A percentile compares a stretch with the other conserved stretches of the same genome.
These are phyloP conservation scores for Sinocyclocheilus maitianheensis DNA, from an alignment of 2,113 vertebrate species.

Conservation along the genomic window DNA sequence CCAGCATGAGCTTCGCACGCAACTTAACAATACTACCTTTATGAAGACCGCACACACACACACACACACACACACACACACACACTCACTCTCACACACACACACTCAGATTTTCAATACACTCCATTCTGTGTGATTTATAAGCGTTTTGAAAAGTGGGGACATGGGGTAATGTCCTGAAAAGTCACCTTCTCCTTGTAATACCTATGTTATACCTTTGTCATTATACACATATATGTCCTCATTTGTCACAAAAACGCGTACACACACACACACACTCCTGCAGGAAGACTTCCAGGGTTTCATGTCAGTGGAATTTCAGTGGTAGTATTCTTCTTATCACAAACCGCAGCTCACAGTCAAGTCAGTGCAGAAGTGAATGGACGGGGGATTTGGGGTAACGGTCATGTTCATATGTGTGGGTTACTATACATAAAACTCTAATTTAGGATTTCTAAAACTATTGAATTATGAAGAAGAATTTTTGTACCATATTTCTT, in stretches of 20 bases:
- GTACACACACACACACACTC: conserved; percentile 47
- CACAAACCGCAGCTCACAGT: conserved; percentile 41
- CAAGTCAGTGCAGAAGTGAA: background rate
- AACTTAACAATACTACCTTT: conserved; percentile 92
- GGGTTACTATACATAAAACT: background rate
- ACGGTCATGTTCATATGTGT: background rate
- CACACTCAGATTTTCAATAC: conserved; percentile 40
- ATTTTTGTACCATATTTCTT: too few relatives aligned
- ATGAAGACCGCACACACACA: conserved; percentile 60
- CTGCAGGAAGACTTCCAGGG: conserved; percentile 58
- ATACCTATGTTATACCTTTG: too few relatives aligned
- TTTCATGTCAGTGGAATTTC: conserved; percentile 61
- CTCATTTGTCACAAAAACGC: too few relatives aligned
- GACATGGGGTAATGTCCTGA: too few relatives aligned
- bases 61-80: conserved; percentile 61
- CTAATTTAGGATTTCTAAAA: too few relatives aligned
- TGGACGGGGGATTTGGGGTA: background rate
- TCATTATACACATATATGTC: too few relatives aligned
- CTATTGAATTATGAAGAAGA: background rate
- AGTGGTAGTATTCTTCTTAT: conserved; percentile 46
- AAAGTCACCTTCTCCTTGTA: too few relatives aligned
- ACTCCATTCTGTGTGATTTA: too few relatives aligned
- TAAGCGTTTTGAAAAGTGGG: too few relatives aligned
- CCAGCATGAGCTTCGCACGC: conserved; percentile 87
- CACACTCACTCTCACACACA: conserved; percentile 53